A percentile compares a stretch with the other conserved stretches of the same genome.
Evolutionary conservation across 2,113 vertebrate species (phyloP).

Genomic region (Forbesichthys papilliferus): DNA sequence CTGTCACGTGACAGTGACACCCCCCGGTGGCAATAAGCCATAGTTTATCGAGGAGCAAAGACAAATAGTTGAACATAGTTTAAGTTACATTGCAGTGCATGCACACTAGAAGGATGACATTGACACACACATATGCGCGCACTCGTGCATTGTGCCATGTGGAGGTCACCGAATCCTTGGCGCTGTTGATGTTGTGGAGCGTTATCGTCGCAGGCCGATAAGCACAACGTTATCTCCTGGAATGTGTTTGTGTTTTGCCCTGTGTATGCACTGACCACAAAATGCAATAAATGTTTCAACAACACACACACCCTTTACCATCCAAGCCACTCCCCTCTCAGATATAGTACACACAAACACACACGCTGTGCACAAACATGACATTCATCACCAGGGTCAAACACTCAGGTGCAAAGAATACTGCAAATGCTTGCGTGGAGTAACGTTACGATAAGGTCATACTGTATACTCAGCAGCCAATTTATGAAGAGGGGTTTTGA

Average conservation of each 20-base stretch:
- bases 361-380: background rate
- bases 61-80: slow-evolving; percentile 21
- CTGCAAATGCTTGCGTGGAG: background rate
- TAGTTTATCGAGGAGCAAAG: no score
- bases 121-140: slow-evolving; percentile 3
- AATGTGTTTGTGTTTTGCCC: slow-evolving; percentile 58
- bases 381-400: slow-evolving; percentile 12
- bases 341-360: slow-evolving; percentile 23
- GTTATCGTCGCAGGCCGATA: slow-evolving; percentile 55
- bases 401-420: slow-evolving; percentile 6
- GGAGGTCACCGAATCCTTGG: slow-evolving; percentile 44
- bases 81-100: background rate
- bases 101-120: slow-evolving; percentile 9
- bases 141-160: slow-evolving; percentile 8
- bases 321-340: slow-evolving; percentile 28
- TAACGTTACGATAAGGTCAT: background rate
- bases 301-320: background rate
- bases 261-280: slow-evolving; percentile 40
- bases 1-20: background rate
- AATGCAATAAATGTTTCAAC: slow-evolving; percentile 34
- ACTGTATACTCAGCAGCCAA: no score
- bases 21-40: slow-evolving; percentile 13
- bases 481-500: no score
- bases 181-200: slow-evolving; percentile 45
- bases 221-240: slow-evolving; percentile 31